These are phyloP conservation scores for Lutjanus erythropterus DNA, from an alignment of 2,113 vertebrate species.

Conservation along the genomic window DNA sequence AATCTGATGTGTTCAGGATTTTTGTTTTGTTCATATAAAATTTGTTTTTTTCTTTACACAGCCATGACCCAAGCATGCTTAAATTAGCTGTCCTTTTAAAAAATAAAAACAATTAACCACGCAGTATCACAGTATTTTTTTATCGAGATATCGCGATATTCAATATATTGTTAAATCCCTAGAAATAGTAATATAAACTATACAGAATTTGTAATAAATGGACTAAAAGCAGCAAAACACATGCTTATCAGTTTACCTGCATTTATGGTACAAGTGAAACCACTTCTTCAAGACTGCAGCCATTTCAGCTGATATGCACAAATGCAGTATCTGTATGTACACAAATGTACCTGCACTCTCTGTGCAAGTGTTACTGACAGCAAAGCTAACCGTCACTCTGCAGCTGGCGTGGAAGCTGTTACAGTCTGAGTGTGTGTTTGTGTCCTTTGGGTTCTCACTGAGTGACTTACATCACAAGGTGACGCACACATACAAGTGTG, in stretches of 20 bases:
- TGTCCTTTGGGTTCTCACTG: constrained; percentile 3
- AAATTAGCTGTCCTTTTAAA: no score
- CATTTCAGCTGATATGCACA: no score
- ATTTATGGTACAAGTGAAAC: not conserved
- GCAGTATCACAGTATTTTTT: no score
- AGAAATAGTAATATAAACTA: not conserved
- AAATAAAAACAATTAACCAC: no score
- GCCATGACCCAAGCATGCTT: no score
- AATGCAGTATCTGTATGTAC: not conserved
- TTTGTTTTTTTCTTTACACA: no score
- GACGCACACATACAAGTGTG: not conserved
- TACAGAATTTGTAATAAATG: not conserved
- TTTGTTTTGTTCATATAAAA: no score
- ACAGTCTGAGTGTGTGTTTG: not conserved
- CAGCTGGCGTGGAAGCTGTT: not conserved
- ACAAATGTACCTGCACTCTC: not conserved
- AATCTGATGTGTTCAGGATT: no score
- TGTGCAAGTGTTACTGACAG: not conserved
- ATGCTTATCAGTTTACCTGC: not conserved
- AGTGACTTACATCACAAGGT: constrained; percentile 37
- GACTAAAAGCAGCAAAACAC: not conserved
- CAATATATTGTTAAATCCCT: not conserved
- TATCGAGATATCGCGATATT: no score
- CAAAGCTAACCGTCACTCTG: not conserved
- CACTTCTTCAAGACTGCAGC: not conserved